These are phyloP conservation scores for Geococcyx californianus DNA, from an alignment of 2,113 vertebrate genomes.

Conservation along the genomic window DNA sequence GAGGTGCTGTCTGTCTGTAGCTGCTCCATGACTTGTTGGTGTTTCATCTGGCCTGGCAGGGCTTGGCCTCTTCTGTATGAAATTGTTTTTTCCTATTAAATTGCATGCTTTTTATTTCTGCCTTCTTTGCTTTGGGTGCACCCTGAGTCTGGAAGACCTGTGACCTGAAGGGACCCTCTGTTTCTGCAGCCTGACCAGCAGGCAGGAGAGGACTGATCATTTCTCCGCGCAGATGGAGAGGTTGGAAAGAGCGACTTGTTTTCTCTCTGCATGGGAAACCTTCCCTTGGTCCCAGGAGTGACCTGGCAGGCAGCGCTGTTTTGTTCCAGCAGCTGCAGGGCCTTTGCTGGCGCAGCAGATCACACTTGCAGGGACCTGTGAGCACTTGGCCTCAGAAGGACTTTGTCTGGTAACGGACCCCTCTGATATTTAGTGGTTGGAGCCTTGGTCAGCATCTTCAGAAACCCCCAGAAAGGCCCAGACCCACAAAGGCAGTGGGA, in stretches of 20 bases:
- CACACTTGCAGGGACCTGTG: accelerated
- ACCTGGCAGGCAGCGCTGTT: background rate
- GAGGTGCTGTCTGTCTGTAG: background rate
- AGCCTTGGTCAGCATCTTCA: background rate
- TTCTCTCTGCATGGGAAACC: background rate
- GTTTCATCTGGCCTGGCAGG: background rate
- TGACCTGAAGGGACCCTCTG: background rate
- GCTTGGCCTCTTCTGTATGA: background rate
- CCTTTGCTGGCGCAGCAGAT: background rate
- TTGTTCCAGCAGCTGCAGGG: background rate
- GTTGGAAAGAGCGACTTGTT: background rate
- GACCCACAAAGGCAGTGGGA: background rate
- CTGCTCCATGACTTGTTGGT: background rate
- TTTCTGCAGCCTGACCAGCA: background rate
- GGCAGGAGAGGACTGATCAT: background rate
- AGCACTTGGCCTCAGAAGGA: background rate
- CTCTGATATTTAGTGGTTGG: background rate
- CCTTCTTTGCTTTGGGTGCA: background rate
- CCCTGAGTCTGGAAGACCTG: background rate
- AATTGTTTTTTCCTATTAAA: background rate
- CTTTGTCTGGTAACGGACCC: background rate
- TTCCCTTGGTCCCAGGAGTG: background rate
- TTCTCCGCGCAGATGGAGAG: background rate
- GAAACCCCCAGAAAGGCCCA: background rate
- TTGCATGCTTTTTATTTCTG: background rate